These are phyloP conservation scores for Cyanocitta stelleri DNA, from an alignment of 2,113 vertebrate species.

Conservation along the genomic window DNA sequence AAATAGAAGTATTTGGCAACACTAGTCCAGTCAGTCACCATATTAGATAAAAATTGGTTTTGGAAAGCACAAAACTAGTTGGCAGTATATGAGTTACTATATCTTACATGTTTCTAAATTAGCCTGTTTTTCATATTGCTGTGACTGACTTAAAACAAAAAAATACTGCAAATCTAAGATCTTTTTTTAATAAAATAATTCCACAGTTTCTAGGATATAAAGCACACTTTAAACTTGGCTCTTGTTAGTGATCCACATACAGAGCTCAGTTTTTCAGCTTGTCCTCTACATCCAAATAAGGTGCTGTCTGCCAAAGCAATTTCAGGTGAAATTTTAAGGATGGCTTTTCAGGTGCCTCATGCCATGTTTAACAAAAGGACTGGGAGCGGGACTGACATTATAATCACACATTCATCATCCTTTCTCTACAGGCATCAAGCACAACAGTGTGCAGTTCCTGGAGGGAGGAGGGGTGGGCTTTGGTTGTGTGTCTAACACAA, in stretches of 20 bases:
- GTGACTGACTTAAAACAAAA: background rate
- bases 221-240: background rate
- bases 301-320: background rate
- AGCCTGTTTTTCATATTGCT: background rate
- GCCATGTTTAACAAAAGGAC: background rate
- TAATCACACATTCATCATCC: background rate
- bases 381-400: background rate
- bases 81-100: background rate
- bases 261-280: background rate
- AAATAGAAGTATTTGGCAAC: background rate
- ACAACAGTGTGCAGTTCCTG: background rate
- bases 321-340: background rate
- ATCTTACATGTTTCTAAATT: background rate
- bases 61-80: background rate
- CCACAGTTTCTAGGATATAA: background rate
- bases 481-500: background rate
- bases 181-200: background rate
- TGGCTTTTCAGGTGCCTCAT: background rate
- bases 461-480: background rate
- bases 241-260: fast-evolving
- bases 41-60: background rate
- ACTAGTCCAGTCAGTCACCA: background rate
- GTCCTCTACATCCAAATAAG: background rate
- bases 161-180: background rate
- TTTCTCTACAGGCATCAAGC: background rate